phyloP scores from a whole-genome alignment of 1,140 invertebrate genomes.

The Cepaea nemoralis region DNA sequence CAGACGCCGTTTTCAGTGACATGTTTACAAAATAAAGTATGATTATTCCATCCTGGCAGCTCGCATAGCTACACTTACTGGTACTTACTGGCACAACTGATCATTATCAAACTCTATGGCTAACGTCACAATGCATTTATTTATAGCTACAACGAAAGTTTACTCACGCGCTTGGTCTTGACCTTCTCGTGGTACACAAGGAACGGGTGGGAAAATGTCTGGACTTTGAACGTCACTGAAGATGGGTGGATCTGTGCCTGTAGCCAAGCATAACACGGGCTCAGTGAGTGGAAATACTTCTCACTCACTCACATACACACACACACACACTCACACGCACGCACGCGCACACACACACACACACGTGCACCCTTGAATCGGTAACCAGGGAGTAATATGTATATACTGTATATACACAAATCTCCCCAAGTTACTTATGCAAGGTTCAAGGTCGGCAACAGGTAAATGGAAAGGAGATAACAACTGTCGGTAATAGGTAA shows the following conservation, averaged over 20 bases:
- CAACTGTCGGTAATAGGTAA: too few relatives aligned
- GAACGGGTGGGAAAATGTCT: background rate
- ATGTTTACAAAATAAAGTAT: too few relatives aligned
- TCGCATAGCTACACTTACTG: background rate
- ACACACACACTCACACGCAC: too few relatives aligned
- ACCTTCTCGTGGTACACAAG: conserved; percentile 9
- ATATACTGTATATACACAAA: too few relatives aligned
- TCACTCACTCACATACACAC: too few relatives aligned
- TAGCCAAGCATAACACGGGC: background rate
- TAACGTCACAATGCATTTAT: background rate
- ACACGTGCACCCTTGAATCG: too few relatives aligned
- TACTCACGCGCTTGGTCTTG: background rate
- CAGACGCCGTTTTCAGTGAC: background rate
- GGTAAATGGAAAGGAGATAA: too few relatives aligned
- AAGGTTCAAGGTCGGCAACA: too few relatives aligned
- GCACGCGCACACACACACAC: too few relatives aligned
- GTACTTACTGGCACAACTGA: background rate
- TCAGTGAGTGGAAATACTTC: background rate
- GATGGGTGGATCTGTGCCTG: background rate
- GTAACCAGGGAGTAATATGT: too few relatives aligned
- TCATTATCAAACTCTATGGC: background rate
- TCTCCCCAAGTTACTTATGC: too few relatives aligned
- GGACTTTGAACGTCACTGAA: background rate
- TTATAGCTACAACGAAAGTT: background rate
- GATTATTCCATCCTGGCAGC: too few relatives aligned